Conservation (phyloP, 1,140 invertebrate genomes). For the Zaprionus africanus region DNA sequence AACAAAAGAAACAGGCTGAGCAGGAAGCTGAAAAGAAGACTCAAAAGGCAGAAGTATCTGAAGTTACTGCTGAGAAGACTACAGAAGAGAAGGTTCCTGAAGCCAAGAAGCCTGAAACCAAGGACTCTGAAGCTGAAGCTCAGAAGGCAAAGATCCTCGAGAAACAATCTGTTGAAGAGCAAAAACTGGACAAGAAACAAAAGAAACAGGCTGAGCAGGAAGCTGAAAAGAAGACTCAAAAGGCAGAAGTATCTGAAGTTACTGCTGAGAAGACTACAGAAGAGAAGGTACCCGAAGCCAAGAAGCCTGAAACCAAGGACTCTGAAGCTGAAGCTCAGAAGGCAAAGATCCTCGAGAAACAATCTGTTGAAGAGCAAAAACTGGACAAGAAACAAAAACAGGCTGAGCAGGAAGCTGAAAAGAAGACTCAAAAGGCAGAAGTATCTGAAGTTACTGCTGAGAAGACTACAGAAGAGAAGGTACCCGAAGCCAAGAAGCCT, state of each 20-base stretch:
- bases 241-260: neutral
- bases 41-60: no score
- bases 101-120: neutral
- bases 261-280: neutral
- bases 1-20: no score
- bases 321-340: neutral
- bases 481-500: no score
- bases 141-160: neutral
- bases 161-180: no score
- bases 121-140: neutral
- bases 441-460: neutral
- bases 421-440: neutral
- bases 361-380: neutral
- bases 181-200: no score
- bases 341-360: neutral
- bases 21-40: no score
- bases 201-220: no score
- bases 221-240: no score
- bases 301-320: neutral
- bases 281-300: neutral
- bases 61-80: no score
- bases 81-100: no score
- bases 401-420: neutral
- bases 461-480: no score
- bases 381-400: neutral